Evolutionary conservation across 2,797 vertebrate genomes (phyloP).

Genomic region (Coluber constrictor): DNA sequence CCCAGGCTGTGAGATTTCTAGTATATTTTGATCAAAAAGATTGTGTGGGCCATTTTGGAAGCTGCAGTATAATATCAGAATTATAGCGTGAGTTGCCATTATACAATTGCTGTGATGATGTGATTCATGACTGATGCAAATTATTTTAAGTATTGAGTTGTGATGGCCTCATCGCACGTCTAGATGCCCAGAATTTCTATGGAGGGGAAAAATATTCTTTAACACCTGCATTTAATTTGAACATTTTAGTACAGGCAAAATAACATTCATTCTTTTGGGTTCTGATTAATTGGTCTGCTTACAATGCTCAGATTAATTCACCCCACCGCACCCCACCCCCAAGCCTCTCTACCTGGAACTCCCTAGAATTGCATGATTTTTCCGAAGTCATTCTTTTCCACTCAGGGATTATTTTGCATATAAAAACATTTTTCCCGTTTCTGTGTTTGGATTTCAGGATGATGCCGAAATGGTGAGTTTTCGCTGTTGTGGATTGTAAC

Average conservation of each 20-base stretch:
- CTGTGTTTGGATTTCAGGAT: neutral
- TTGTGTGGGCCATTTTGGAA: neutral
- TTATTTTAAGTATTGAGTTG: neutral
- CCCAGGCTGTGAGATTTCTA: neutral
- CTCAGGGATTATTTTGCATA: neutral
- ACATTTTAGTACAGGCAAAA: neutral
- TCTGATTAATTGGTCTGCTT: neutral
- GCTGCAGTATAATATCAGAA: neutral
- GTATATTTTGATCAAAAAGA: neutral
- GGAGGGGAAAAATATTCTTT: neutral
- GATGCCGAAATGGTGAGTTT: neutral
- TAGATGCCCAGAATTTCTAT: neutral
- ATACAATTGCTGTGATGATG: neutral
- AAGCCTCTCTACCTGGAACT: neutral
- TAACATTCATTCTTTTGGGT: neutral
- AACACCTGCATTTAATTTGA: neutral
- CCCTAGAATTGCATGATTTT: neutral
- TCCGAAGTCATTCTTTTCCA: rapidly evolving
- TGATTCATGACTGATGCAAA: neutral
- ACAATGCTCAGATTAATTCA: neutral
- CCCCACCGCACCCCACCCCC: neutral
- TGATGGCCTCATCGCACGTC: neutral
- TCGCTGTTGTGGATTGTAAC: neutral
- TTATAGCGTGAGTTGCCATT: neutral
- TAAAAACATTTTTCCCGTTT: neutral